Conservation (phyloP, 2,888 invertebrate species). For the Endotricha flammealis region DNA sequence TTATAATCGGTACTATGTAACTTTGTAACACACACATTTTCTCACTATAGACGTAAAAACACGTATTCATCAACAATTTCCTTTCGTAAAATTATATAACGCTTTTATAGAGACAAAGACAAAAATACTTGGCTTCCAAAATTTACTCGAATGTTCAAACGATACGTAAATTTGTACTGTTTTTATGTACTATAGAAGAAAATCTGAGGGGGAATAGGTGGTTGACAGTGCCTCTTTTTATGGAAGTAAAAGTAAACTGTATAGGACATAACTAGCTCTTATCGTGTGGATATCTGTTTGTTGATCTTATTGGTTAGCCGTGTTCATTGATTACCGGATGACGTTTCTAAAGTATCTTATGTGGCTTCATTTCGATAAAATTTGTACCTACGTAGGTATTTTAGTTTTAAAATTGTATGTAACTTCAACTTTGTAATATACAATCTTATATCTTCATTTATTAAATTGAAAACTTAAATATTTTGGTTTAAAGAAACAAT, state of each 20-base stretch:
- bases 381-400: no score
- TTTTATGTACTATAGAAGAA: constrained; percentile 16
- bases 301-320: background rate
- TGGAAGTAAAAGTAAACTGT: constrained; percentile 11
- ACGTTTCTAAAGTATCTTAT: no score
- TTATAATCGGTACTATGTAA: background rate
- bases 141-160: constrained; percentile 2
- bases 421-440: no score
- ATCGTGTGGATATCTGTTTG: constrained; percentile 1
- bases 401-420: no score
- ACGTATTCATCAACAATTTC: no score
- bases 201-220: constrained; percentile 19
- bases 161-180: constrained; percentile 7
- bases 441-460: no score
- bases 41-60: constrained; percentile 4
- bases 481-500: no score
- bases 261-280: constrained; percentile 8
- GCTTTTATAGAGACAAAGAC: background rate
- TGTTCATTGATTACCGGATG: background rate
- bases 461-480: no score
- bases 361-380: no score
- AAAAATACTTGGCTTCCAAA: constrained; percentile 7
- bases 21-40: background rate
- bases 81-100: no score
- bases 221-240: constrained; percentile 36